Percentiles rank a stretch among this genome's conserved stretches.
Evolutionary conservation across 2,113 vertebrate genomes (phyloP).

Genomic region (Pteropus alecto): DNA sequence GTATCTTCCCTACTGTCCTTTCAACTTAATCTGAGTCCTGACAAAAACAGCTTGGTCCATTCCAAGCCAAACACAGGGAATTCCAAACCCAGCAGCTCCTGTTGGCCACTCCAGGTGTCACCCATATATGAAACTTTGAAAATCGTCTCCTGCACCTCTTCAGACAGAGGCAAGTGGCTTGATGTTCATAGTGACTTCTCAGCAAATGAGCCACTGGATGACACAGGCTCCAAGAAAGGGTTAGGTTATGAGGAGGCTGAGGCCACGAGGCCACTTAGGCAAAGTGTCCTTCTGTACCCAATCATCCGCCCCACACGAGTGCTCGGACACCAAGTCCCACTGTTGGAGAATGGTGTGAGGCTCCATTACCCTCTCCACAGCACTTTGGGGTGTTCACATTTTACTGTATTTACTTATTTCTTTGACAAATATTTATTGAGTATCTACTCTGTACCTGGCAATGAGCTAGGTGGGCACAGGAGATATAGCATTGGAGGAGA

Average conservation of each 20-base stretch:
- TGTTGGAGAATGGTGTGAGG: not conserved
- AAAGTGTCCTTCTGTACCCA: not conserved
- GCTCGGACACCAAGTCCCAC: accelerated
- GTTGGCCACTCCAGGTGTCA: not conserved
- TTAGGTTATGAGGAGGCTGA: not conserved
- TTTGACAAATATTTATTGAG: not conserved
- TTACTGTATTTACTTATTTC: not conserved
- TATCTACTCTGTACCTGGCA: not conserved
- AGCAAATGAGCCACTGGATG: not conserved
- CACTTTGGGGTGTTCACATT: not conserved
- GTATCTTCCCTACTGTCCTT: not conserved
- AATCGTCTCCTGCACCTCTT: not conserved
- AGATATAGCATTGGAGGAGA: not conserved
- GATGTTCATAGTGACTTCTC: not conserved
- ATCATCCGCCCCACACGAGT: not conserved
- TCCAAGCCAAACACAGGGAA: not conserved
- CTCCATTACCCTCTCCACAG: too few relatives aligned
- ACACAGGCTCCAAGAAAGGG: not conserved
- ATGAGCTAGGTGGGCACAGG: not conserved
- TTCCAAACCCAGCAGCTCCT: not conserved
- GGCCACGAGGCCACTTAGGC: not conserved
- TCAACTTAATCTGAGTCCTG: not conserved
- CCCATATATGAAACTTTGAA: not conserved
- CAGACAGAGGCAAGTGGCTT: not conserved
- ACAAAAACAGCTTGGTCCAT: not conserved